phyloP scores from a whole-genome alignment of 2,113 vertebrate genomes.

The Aegithalos caudatus region DNA sequence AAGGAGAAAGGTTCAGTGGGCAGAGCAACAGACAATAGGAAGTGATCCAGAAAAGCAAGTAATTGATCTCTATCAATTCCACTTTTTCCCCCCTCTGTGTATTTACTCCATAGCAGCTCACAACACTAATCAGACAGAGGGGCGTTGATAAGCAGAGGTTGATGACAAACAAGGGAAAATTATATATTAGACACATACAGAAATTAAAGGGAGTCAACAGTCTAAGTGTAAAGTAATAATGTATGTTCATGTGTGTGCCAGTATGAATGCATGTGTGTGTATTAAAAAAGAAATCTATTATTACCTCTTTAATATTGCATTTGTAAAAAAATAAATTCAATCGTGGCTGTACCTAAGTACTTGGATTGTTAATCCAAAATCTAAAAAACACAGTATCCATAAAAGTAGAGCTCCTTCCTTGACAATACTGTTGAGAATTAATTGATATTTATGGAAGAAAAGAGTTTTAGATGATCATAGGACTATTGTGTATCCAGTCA shows the following conservation, averaged over 20 bases:
- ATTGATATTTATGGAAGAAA: not conserved
- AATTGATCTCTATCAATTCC: not conserved
- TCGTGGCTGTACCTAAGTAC: not conserved
- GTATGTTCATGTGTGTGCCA: not conserved
- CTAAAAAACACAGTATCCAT: not conserved
- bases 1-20: not conserved
- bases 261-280: accelerated
- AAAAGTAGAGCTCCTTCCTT: not conserved
- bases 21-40: not conserved
- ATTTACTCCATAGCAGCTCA: not conserved
- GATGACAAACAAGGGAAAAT: not conserved
- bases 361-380: not conserved
- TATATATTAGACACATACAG: not conserved
- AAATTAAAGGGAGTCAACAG: not conserved
- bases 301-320: not conserved
- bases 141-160: not conserved
- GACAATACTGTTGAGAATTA: not conserved
- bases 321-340: not conserved
- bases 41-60: not conserved
- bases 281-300: not conserved
- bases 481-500: too few relatives aligned
- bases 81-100: accelerated
- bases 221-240: not conserved
- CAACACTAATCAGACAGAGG: not conserved
- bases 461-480: not conserved